These are phyloP conservation scores for Dendroctonus ponderosae DNA, from an alignment of 1,140 invertebrate genomes.

Conservation along the genomic window DNA sequence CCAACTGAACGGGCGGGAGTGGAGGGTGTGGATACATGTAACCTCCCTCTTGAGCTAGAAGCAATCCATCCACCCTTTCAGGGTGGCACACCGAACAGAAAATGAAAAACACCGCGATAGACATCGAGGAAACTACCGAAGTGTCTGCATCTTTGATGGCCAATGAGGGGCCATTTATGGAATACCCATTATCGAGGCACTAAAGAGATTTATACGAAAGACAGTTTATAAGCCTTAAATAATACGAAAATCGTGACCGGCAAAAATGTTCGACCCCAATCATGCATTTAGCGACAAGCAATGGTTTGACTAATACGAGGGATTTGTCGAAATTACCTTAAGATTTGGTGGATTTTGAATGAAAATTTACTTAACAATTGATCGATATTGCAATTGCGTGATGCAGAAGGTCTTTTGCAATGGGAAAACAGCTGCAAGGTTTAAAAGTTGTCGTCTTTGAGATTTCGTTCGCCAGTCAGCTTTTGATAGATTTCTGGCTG, in stretches of 20 bases:
- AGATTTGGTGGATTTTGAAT: too few relatives aligned
- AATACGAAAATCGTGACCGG: conserved; percentile 32
- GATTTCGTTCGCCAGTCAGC: too few relatives aligned
- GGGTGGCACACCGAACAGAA: background rate
- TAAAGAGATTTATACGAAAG: conserved; percentile 10
- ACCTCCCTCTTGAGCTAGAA: conserved; percentile 16
- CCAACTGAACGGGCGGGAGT: conserved; percentile 35
- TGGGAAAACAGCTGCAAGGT: background rate
- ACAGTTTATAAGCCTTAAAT: conserved; percentile 32
- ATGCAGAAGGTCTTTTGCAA: too few relatives aligned
- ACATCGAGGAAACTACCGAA: too few relatives aligned
- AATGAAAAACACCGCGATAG: background rate
- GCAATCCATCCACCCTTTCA: conserved; percentile 5
- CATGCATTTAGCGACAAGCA: conserved; percentile 14
- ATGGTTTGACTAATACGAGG: background rate
- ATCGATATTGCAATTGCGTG: too few relatives aligned
- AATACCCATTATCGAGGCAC: background rate
- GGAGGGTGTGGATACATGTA: conserved; percentile 40
- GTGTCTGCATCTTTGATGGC: too few relatives aligned
- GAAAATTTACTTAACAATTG: too few relatives aligned
- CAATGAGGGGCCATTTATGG: too few relatives aligned
- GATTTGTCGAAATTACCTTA: too few relatives aligned
- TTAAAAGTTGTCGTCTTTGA: too few relatives aligned
- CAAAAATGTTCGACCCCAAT: conserved; percentile 34
- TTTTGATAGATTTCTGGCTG: too few relatives aligned